phyloP scores from a whole-genome alignment of 2,888 invertebrate genomes.

The Aethes cnicana region DNA sequence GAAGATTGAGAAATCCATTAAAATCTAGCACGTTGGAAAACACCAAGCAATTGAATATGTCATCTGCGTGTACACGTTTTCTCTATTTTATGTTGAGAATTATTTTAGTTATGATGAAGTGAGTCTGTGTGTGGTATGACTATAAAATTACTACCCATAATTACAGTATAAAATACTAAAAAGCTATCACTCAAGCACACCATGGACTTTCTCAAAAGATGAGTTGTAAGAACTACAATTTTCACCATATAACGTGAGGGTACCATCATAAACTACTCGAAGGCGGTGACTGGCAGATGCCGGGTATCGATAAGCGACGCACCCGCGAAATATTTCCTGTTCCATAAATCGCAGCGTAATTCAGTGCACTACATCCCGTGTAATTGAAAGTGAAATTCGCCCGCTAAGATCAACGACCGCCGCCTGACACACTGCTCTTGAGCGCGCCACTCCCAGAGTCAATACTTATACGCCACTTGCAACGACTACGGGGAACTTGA shows the following conservation, averaged over 20 bases:
- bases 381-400: conserved; percentile 74
- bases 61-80: no score
- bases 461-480: conserved; percentile 8
- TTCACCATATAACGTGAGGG: conserved; percentile 24
- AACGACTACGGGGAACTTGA: conserved; percentile 22
- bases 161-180: no score
- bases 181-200: no score
- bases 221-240: conserved; percentile 24
- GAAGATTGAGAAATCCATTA: no score
- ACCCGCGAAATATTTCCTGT: conserved; percentile 12
- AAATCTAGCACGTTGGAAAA: no score
- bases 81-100: no score
- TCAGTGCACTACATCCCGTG: conserved; percentile 44
- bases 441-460: conserved; percentile 23
- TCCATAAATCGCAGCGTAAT: conserved; percentile 17
- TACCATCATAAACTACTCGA: conserved; percentile 13
- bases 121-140: no score
- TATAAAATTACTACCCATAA: no score
- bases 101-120: no score
- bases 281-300: conserved; percentile 22
- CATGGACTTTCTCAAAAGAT: conserved; percentile 24
- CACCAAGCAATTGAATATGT: no score
- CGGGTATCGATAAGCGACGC: conserved; percentile 4
- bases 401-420: conserved; percentile 66
- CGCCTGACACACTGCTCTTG: conserved; percentile 58